phyloP scores from a whole-genome alignment of 2,113 vertebrate genomes.

The Cariama cristata region DNA sequence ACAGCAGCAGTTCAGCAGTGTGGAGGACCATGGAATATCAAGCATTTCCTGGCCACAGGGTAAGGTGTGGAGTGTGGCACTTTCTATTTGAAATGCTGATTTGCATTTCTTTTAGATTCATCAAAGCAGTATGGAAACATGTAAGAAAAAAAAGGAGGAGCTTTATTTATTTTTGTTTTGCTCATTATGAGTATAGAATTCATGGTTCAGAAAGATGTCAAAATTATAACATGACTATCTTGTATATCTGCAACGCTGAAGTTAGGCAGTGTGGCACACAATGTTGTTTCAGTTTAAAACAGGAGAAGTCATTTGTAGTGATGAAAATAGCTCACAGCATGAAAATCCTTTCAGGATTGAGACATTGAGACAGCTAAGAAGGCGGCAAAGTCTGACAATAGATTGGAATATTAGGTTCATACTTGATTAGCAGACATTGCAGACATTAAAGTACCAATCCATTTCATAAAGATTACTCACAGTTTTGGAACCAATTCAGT shows the following conservation, averaged over 20 bases:
- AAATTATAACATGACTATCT: neutral
- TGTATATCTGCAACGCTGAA: neutral
- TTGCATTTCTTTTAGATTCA: neutral
- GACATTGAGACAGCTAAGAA: neutral
- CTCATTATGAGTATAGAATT: neutral
- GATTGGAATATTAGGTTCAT: neutral
- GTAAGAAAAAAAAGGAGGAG: neutral
- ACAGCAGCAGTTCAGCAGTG: neutral
- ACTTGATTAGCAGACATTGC: neutral
- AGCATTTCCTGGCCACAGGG: neutral
- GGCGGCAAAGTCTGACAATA: neutral
- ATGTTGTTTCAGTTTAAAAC: neutral
- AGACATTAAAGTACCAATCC: neutral
- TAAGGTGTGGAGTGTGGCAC: neutral
- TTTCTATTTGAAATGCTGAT: neutral
- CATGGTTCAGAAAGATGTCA: neutral
- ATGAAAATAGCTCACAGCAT: neutral
- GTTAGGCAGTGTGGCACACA: neutral
- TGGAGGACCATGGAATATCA: neutral
- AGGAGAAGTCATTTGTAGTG: neutral
- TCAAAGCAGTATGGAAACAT: neutral
- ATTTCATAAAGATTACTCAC: constrained; percentile 1
- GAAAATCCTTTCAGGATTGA: neutral
- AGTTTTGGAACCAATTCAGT: neutral
- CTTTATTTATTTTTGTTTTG: neutral